These are phyloP conservation scores for Carabus problematicus DNA, from an alignment of 2,888 invertebrate genomes.

Conservation along the genomic window DNA sequence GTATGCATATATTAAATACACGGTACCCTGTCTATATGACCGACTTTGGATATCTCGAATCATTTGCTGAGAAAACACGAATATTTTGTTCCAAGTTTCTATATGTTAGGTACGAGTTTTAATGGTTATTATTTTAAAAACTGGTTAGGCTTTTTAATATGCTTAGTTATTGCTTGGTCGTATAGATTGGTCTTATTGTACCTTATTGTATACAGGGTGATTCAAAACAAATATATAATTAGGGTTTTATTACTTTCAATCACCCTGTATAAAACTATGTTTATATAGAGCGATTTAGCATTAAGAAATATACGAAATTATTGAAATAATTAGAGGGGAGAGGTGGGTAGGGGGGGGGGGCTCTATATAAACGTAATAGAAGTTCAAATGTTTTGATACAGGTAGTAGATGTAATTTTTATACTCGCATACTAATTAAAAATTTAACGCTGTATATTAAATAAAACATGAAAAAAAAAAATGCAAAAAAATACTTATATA, in stretches of 20 bases:
- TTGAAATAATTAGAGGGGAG: too few relatives aligned
- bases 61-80: neutral
- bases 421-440: slow-evolving; percentile 25
- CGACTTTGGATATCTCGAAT: neutral
- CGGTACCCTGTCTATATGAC: neutral
- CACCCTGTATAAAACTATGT: too few relatives aligned
- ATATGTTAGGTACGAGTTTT: neutral
- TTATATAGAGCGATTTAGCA: too few relatives aligned
- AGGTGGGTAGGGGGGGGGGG: too few relatives aligned
- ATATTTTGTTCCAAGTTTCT: neutral
- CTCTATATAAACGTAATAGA: slow-evolving; percentile 32
- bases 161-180: too few relatives aligned
- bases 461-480: slow-evolving; percentile 27
- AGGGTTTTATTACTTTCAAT: too few relatives aligned
- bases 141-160: too few relatives aligned
- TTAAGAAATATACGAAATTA: too few relatives aligned
- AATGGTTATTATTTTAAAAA: neutral
- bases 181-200: too few relatives aligned
- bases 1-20: neutral
- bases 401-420: slow-evolving; percentile 40
- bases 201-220: too few relatives aligned
- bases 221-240: too few relatives aligned
- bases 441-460: too few relatives aligned
- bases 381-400: slow-evolving; percentile 41
- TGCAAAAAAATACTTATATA: slow-evolving; percentile 9